These are phyloP conservation scores for Aphrocallistes beatrix DNA, from an alignment of 37 sponge, comb jelly and placozoan genomes.

Conservation along the genomic window DNA sequence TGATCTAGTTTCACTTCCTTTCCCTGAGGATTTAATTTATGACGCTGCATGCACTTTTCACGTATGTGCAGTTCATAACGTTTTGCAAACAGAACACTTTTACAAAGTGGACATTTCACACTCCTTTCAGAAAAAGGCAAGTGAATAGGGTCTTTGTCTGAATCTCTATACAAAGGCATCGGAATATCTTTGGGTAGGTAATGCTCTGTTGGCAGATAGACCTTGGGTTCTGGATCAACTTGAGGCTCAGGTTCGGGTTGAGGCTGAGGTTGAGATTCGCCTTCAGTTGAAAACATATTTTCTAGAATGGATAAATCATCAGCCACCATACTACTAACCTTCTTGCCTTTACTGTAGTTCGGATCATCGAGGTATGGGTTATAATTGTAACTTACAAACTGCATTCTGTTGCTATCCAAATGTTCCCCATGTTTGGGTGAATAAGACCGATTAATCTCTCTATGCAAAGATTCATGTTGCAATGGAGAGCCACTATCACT, in stretches of 20 bases:
- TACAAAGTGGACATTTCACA: neutral
- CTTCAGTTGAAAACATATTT: neutral
- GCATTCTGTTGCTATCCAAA: neutral
- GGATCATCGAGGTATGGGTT: neutral
- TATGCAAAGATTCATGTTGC: neutral
- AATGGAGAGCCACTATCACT: neutral
- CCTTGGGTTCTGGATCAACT: no score
- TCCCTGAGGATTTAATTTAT: neutral
- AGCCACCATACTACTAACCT: no score
- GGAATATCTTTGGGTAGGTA: neutral
- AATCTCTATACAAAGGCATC: neutral
- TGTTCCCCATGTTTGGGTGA: no score
- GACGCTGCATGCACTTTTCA: neutral
- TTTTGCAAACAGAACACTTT: slow-evolving; percentile 5
- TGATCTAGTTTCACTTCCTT: no score
- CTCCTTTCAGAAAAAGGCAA: neutral
- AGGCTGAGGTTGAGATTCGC: neutral
- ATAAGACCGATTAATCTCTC: neutral
- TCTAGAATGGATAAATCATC: neutral
- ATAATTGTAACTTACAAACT: neutral
- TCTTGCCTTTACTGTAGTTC: no score
- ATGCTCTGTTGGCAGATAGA: neutral
- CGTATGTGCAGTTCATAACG: neutral
- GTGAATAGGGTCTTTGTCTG: neutral
- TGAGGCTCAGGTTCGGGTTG: no score